Percentiles rank a stretch among this genome's conserved stretches.
phyloP scores from a whole-genome alignment of 2,888 invertebrate genomes.

The Nebria brevicollis region DNA sequence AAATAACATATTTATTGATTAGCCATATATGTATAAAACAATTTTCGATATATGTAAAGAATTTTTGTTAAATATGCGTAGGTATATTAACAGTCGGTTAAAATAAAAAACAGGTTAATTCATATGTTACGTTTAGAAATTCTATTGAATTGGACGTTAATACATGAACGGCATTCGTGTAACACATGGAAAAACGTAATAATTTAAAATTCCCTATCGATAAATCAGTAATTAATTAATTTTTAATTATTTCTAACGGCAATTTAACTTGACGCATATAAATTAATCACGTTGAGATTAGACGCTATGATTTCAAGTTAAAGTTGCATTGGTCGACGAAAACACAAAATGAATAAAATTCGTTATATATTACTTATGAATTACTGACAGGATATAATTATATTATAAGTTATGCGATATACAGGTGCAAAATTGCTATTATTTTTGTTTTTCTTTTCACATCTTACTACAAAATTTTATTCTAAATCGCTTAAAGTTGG shows the following conservation, averaged over 20 bases:
- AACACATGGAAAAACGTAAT: neutral
- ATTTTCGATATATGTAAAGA: neutral
- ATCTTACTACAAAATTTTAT: no score
- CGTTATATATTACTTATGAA: constrained; percentile 3
- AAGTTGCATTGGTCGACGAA: constrained; percentile 11
- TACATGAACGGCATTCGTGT: neutral
- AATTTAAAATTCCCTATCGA: constrained; percentile 29
- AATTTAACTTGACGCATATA: constrained; percentile 28
- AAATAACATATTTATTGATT: neutral
- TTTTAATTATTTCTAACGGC: constrained; percentile 35
- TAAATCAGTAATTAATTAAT: constrained; percentile 37
- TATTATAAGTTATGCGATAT: constrained; percentile 4
- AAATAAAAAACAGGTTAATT: neutral
- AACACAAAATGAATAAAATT: constrained; percentile 2
- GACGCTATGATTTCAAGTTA: constrained; percentile 18
- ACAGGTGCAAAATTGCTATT: neutral
- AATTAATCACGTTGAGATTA: constrained; percentile 28
- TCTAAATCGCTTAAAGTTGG: no score
- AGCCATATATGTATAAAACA: neutral
- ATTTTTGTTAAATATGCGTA: neutral
- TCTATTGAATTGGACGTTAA: constrained; percentile 15
- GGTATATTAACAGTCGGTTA: no score
- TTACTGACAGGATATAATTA: constrained; percentile 12
- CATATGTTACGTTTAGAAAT: constrained; percentile 15
- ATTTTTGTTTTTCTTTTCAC: neutral